Conservation (phyloP, 2,797 vertebrate genomes). For the Lemur catta region DNA sequence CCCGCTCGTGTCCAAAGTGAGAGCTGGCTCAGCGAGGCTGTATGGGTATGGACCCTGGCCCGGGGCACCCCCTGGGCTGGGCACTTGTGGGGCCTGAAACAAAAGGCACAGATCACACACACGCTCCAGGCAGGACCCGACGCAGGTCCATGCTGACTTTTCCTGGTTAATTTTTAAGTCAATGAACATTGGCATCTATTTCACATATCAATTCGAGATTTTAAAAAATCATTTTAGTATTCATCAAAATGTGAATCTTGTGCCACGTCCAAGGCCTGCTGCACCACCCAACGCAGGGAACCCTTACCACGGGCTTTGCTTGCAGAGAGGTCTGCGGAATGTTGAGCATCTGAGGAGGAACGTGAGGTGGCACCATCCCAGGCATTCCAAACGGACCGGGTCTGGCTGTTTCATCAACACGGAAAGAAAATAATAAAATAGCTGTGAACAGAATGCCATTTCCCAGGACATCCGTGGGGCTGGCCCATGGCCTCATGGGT, state of each 20-base stretch:
- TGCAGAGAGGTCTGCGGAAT: constrained; percentile 91
- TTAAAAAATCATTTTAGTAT: neutral
- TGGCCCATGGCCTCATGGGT: neutral
- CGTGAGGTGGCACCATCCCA: constrained; percentile 88
- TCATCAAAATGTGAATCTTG: neutral
- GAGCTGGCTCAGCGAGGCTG: constrained; percentile 85
- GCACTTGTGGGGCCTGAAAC: constrained; percentile 87
- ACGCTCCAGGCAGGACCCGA: neutral
- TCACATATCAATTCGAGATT: neutral
- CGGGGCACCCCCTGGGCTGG: constrained; percentile 82
- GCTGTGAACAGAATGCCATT: neutral
- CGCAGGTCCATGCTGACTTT: neutral
- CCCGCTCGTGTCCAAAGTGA: constrained; percentile 84
- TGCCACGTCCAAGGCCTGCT: neutral
- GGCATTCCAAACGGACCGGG: constrained; percentile 91
- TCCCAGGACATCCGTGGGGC: neutral
- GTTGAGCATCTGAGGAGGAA: constrained; percentile 91
- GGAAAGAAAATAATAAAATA: neutral
- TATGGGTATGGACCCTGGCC: constrained; percentile 87
- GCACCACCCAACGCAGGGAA: neutral
- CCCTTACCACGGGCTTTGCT: constrained; percentile 89
- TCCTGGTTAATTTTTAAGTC: neutral
- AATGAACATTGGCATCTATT: neutral
- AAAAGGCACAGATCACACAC: constrained; percentile 47
- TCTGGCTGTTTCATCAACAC: constrained; percentile 86